Evolutionary conservation across 1,140 invertebrate species (phyloP), one percentile per base, ranked within the genome.

Genomic region (Vollenhovia emeryi): DNA sequence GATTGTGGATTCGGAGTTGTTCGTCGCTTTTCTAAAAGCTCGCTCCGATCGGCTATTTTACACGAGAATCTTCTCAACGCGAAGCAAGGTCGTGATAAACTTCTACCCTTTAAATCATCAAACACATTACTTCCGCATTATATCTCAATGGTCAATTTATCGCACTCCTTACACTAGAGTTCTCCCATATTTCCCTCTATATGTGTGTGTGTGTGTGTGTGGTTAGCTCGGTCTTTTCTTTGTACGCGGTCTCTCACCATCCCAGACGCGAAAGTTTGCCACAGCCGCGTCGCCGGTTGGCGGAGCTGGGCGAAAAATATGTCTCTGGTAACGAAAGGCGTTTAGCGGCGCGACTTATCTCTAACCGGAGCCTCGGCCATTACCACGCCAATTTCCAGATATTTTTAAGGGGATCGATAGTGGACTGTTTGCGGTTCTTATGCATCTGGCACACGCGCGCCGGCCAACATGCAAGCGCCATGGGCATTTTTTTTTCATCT

Each of bases 391-490:
- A 85, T 89, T 85, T 87, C 43, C 60, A 59, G 69, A 85, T 85
- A 89, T 87, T 79, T 89, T 89, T 80, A 75, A 85, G 74, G 27
- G 30, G 69, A 87, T 87, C 87, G 50, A 89, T 89, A 89, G 52
- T 60, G 30, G 36, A 78, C 33, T 60, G 64, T 74, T 87, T 62
- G 78, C 62, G 59, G 78, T 71, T 66, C 52, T 84, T 50, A 66
- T 50, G 86, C 84, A 85, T 85, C 68, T 48, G 75, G 74, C 71
- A 82, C 60, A 60, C 82, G 76, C 82, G 60, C 62, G 68, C 60
- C 27, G 55, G 21, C 52, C 78, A 69, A n/a, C 64, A 52, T 75
- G 79, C 85, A 82, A 82, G 78, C 78, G 66, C 36, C 48, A 59
- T 71, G 36, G 66, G 66, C 50, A 71, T 48, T 82, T 82, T 82